These are phyloP conservation scores for Heliconius hermathena DNA, from an alignment of 1,140 invertebrate species.

Conservation along the genomic window DNA sequence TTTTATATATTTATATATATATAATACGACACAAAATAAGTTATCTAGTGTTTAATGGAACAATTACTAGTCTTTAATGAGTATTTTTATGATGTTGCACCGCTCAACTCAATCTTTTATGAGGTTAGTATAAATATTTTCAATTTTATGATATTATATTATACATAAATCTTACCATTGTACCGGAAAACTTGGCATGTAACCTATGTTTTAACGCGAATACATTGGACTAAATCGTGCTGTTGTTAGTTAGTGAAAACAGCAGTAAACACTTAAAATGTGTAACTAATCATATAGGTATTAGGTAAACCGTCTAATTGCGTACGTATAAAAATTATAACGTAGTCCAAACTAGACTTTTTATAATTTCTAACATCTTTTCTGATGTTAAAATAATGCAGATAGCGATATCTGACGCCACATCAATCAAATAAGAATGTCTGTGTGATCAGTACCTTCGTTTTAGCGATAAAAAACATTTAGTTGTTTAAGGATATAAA, in stretches of 20 bases:
- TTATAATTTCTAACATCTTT: too few relatives aligned
- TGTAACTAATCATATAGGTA: background rate
- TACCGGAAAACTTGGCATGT: constrained; percentile 46
- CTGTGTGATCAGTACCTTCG: background rate
- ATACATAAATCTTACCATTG: constrained; percentile 43
- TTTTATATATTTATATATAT: background rate
- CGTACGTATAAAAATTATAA: background rate
- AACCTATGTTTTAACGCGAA: constrained; percentile 45
- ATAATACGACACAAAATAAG: background rate
- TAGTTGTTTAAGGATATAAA: background rate
- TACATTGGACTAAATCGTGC: background rate
- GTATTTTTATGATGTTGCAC: constrained; percentile 21
- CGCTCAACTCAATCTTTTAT: constrained; percentile 33
- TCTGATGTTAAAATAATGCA: too few relatives aligned
- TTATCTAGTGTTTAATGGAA: background rate
- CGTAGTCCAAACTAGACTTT: too few relatives aligned
- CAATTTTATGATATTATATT: constrained; percentile 49
- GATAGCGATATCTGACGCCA: background rate
- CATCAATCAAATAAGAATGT: background rate
- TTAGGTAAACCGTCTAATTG: background rate
- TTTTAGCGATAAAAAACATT: background rate
- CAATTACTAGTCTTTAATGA: background rate
- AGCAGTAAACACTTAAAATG: background rate
- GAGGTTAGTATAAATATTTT: constrained; percentile 50
- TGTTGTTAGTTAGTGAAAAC: background rate